A percentile compares a stretch with the other conserved stretches of the same genome.
Conservation (phyloP, 2,113 vertebrate genomes). For the Turnix velox region DNA sequence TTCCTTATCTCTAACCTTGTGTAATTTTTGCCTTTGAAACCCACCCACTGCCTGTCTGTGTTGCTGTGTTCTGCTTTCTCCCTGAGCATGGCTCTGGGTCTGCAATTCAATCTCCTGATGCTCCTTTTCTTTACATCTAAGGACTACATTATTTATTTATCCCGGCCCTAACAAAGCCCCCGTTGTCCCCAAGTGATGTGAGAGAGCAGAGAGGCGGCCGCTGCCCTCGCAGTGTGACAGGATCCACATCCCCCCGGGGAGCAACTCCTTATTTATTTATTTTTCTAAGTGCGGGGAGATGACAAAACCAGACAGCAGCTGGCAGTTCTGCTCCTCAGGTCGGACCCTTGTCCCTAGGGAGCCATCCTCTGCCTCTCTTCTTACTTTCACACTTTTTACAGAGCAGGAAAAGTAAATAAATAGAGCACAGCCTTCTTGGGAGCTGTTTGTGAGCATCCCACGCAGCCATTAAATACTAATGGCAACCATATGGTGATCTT, state of each 20-base stretch:
- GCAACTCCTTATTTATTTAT: not conserved
- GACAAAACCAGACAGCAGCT: not conserved
- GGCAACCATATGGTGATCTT: too few relatives aligned
- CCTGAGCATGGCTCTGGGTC: not conserved
- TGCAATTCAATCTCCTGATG: not conserved
- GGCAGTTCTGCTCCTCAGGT: not conserved
- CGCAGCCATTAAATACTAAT: rapidly evolving
- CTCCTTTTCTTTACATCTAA: not conserved
- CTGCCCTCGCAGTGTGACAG: not conserved
- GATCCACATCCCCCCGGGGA: not conserved
- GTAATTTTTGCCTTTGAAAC: not conserved
- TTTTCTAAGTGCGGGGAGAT: not conserved
- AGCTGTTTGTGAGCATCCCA: not conserved
- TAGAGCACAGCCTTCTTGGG: rapidly evolving
- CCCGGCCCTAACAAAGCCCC: not conserved
- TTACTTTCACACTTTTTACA: not conserved
- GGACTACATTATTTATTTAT: conserved; percentile 28
- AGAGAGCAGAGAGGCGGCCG: not conserved
- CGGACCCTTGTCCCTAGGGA: not conserved
- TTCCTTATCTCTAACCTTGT: not conserved
- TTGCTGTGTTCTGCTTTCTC: rapidly evolving
- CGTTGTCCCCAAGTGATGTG: not conserved
- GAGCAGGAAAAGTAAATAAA: not conserved
- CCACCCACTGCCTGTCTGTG: rapidly evolving
- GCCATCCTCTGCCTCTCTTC: rapidly evolving